These are phyloP conservation scores for Betta splendens DNA, from an alignment of 2,797 vertebrate species.

Conservation along the genomic window DNA sequence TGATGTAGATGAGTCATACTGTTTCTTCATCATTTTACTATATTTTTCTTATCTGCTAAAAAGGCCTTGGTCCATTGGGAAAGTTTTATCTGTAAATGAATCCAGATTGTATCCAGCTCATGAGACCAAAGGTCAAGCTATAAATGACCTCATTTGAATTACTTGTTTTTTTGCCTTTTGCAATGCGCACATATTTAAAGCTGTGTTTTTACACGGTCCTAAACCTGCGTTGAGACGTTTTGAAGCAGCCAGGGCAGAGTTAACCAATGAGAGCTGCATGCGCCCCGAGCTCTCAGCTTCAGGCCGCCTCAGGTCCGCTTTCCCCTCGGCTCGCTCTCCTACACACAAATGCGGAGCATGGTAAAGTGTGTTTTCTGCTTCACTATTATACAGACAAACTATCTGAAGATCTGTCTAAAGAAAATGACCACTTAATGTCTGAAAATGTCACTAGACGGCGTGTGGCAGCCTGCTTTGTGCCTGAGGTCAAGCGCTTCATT, in stretches of 20 bases:
- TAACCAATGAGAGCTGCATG: slow-evolving; percentile 45
- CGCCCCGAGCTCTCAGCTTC: slow-evolving; percentile 28
- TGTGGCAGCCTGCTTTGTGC: neutral
- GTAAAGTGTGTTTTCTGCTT: neutral
- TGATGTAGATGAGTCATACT: neutral
- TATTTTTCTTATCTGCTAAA: neutral
- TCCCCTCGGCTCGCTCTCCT: slow-evolving; percentile 8
- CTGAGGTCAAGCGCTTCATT: slow-evolving; percentile 6
- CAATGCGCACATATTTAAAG: neutral
- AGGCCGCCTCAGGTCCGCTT: slow-evolving; percentile 42
- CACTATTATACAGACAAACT: neutral
- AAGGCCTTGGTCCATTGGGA: neutral
- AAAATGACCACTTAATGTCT: neutral
- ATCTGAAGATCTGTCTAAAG: too few relatives aligned
- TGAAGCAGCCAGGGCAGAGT: slow-evolving; percentile 47
- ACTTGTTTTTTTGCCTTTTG: neutral
- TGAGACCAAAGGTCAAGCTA: slow-evolving; percentile 59
- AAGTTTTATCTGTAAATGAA: slow-evolving; percentile 4
- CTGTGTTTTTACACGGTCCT: neutral
- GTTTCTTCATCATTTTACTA: neutral
- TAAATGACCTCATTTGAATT: slow-evolving; percentile 43
- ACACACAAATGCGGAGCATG: too few relatives aligned
- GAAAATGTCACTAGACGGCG: neutral
- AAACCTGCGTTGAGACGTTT: neutral
- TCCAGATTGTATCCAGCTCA: neutral